Evolutionary conservation across 2,888 invertebrate species (phyloP).

Genomic region (Arge pagana): DNA sequence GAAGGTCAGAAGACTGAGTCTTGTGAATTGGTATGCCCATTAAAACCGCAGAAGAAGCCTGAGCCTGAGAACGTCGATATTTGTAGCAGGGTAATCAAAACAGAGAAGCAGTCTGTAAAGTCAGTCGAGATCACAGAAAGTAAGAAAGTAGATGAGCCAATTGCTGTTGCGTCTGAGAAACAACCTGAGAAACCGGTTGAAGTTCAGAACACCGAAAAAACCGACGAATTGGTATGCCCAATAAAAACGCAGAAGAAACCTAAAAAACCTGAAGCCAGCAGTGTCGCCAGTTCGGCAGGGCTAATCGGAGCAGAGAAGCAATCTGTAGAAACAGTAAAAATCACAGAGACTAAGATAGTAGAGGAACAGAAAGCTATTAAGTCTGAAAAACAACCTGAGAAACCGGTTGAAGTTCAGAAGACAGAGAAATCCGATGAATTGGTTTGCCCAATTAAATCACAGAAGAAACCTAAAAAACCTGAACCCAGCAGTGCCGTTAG

Average conservation of each 20-base stretch:
- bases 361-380: slow-evolving; percentile 30
- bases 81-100: no score
- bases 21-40: no score
- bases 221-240: background rate
- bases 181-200: slow-evolving; percentile 18
- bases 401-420: background rate
- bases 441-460: slow-evolving; percentile 1
- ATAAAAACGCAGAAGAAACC: slow-evolving; percentile 15
- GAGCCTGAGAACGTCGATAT: no score
- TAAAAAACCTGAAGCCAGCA: slow-evolving; percentile 8
- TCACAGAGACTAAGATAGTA: slow-evolving; percentile 26
- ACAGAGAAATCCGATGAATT: slow-evolving; percentile 12
- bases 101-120: no score
- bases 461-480: slow-evolving; percentile 18
- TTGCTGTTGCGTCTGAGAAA: background rate
- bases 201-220: slow-evolving; percentile 8
- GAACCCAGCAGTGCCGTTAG: slow-evolving; percentile 1
- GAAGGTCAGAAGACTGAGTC: no score
- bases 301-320: slow-evolving; percentile 14
- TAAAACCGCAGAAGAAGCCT: no score
- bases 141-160: slow-evolving; percentile 34
- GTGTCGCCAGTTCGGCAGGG: no score
- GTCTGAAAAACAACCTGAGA: slow-evolving; percentile 18
- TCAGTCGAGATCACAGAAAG: no score
- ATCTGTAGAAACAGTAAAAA: slow-evolving; percentile 27